Evolutionary conservation across 2,113 vertebrate species (phyloP), one percentile per base, ranked within the genome.

Genomic region (Saguinus imperator): DNA sequence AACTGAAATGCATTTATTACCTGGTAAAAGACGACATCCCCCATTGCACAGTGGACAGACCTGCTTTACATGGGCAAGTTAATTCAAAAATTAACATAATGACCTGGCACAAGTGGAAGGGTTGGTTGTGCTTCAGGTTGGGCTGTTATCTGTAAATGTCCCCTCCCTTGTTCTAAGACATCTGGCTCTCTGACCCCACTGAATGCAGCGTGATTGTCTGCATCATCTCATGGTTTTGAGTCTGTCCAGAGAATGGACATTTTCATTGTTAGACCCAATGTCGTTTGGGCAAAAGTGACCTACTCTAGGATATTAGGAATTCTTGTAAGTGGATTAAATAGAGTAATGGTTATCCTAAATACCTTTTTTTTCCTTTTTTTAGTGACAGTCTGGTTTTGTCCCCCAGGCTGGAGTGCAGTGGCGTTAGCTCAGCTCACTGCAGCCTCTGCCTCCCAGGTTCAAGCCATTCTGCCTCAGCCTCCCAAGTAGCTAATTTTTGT

Each of bases 191-290:
- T 7, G 73, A 11, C 12, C 50, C 27, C 2, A 0, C 58, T 43
- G 76, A 29, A n/a, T 23, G 16, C 7, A 10, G 58, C 3, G 7
- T 6, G 1, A 6, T 6, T n/a, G 27, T 66, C 40, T 21, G 61
- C 21, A 4, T 61, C 11, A 1, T 35, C 6, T 6, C 10, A 1
- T 32, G 1, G 21, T 18, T 35, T 9, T 16, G 50, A 27, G 40
- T 58, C 84, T 66, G 17, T n/a, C 73, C 12, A 37, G 57, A 89
- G 48, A 70, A 40, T 4, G 52, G 50, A 18, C 21, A 0, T 48
- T 61, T 37, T 70, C 27, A 23, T 23, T 73, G 7, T 58, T 48
- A 58, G 58, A 58, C 40, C 61, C n/a, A 45, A 0, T 4, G 7
- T 13, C 27, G 6, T 52, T 23, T 18, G 68, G 55, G n/a, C 8